These are phyloP conservation scores for Parus major DNA, from an alignment of 2,113 vertebrate species.

Conservation along the genomic window DNA sequence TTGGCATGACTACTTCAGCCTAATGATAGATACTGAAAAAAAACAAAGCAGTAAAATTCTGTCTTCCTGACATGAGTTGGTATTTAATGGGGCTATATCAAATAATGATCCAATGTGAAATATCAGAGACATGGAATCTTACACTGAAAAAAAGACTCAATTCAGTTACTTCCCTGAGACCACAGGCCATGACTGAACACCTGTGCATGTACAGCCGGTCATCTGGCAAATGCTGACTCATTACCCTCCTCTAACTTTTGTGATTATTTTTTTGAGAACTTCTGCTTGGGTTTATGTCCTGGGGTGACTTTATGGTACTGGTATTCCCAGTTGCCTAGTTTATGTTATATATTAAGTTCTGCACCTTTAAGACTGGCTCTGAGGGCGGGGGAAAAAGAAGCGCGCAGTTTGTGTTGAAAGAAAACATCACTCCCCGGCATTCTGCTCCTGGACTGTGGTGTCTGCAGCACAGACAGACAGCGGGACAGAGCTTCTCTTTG, in stretches of 20 bases:
- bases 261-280: not conserved
- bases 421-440: no score
- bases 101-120: accelerated
- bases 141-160: not conserved
- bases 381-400: no score
- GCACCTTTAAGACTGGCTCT: no score
- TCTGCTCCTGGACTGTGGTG: no score
- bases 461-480: no score
- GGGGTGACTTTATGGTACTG: no score
- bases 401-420: no score
- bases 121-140: not conserved
- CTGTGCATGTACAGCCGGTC: not conserved
- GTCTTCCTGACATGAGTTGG: not conserved
- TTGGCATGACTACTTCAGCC: not conserved
- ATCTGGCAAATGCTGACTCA: not conserved
- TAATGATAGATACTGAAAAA: not conserved
- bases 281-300: not conserved
- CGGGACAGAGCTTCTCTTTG: no score
- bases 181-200: not conserved
- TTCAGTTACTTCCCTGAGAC: not conserved
- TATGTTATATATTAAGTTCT: no score
- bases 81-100: not conserved
- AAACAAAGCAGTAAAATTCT: not conserved
- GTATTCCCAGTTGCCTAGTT: no score
- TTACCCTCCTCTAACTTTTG: not conserved